Percentiles rank a stretch among this genome's conserved stretches.
phyloP scores from a whole-genome alignment of 1,140 invertebrate species.

The Mamestra configurata region DNA sequence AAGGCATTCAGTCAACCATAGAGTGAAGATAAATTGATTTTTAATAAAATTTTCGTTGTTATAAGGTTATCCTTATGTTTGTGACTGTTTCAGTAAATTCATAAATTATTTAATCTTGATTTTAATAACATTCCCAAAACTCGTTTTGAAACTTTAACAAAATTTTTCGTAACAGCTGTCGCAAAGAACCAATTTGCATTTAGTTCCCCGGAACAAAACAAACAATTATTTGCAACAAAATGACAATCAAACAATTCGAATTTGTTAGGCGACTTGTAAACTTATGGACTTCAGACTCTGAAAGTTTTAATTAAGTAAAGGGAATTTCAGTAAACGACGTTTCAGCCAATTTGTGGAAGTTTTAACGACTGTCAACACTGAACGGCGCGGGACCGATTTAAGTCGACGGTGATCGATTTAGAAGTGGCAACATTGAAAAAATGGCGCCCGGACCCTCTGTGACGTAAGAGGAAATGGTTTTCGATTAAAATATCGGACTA shows the following conservation, averaged over 20 bases:
- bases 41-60: no score
- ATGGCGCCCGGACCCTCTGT: conserved; percentile 16
- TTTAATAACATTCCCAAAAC: not conserved
- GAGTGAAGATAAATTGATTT: no score
- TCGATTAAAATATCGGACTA: conserved; percentile 34
- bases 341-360: conserved; percentile 69
- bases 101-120: conserved; percentile 18
- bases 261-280: conserved; percentile 51
- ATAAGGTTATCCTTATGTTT: no score
- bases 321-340: conserved; percentile 67
- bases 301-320: conserved; percentile 79
- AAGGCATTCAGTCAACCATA: no score
- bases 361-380: conserved; percentile 69
- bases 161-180: conserved; percentile 28
- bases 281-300: conserved; percentile 45
- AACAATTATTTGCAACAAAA: conserved; percentile 51
- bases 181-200: conserved; percentile 41
- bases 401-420: conserved; percentile 58
- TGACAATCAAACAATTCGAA: conserved; percentile 52
- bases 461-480: conserved; percentile 38
- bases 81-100: not conserved
- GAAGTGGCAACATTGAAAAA: conserved; percentile 44
- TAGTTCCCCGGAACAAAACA: not conserved
- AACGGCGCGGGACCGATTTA: conserved; percentile 36
- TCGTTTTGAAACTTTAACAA: conserved; percentile 6